Base-by-base conservation (phyloP, 1,140 invertebrate genomes). In the Musca vetustissima region DNA sequence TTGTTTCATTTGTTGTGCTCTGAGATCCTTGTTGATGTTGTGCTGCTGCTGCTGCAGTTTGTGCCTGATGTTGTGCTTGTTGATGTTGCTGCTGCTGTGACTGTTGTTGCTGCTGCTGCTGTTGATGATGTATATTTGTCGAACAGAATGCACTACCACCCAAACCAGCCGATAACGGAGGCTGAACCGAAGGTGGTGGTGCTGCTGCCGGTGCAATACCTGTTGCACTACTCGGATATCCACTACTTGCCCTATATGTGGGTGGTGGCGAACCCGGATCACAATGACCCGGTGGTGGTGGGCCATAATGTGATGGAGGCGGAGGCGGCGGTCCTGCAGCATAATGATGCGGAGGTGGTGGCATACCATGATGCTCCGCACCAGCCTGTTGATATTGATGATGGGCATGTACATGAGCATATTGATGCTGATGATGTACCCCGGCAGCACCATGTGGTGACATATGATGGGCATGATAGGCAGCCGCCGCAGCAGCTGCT, bases 131-230 rank as follows among this genome's bases (percentile, higher is more conserved):
- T 6, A 73, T 72, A 71, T 75, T 79, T 4, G 79, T 78, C 2
- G 78, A 76, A 71, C 79, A 81, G 57, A 81, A 81, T 8, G 79
- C 79, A 55, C 79, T 80, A 1, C 78, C 71, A 0, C 79, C 79
- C 17, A 76, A 72, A 4, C 76, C 77, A 57, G 11, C 74, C 70
- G 4, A 68, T 71, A 21, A 32, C n/a, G 64, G 64, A 11, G 28
- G 15, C 21, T 65, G 52, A 49, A n/a, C n/a, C n/a, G n/a, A n/a
- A n/a, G n/a, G n/a, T n/a, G n/a, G n/a, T n/a, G n/a, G n/a, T n/a
- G n/a, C n/a, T n/a, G 43, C 28, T 66, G 55, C 25, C 28, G 50
- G 49, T 17, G 69, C 21, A 55, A 52, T 14, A 15, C 14, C 64
- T 2, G 61, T 25, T 59, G 50, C 21, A 61, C 22, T 61, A 19